Base-by-base conservation (phyloP, 1,140 invertebrate genomes). In the Ceratosolen solmsi region DNA sequence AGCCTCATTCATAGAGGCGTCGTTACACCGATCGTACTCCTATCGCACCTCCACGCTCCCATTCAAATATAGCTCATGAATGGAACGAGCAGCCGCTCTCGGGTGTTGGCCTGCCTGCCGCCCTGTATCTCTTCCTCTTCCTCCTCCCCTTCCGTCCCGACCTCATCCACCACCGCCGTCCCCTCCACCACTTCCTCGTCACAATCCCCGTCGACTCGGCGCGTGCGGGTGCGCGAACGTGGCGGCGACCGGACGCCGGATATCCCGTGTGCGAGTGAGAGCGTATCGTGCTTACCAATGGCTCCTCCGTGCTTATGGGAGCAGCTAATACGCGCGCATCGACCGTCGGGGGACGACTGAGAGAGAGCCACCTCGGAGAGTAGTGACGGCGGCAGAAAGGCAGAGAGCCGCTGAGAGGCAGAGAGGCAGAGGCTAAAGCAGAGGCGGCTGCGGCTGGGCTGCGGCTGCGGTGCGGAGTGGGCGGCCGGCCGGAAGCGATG, bases 401-500 rank as follows among this genome's bases (percentile, higher is more conserved):
- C n/a, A n/a, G n/a, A n/a, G n/a, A n/a, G n/a, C n/a, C n/a, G n/a
- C n/a, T n/a, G n/a, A n/a, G n/a, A n/a, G 30, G 83, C 25, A 76
- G 79, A 27, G 63, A 30, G 68, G 68, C 46, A 11, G 25, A 2
- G 36, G 65, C 80, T 81, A n/a, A 68, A 75, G 79, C 65, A 30
- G 63, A 27, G 68, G 72, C 46, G n/a, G 25, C 72, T 49, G 71
- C 38, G 0, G 36, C 22, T 75, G 79, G 56, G 38, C 41, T n/a
- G n/a, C n/a, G 72, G 74, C 46, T 60, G 25, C 13, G 30, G 70
- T 81, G 82, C 83, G 84, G 83, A 82, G 84, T 84, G 82, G 80
- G 25, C 51, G 83, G 80, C 51, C 71, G 79, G 83, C 81, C 74
- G 85, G 85, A 85, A 86, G 84, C 85, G 86, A 81, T 75, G 85